Conservation (phyloP, 2,888 invertebrate species). For the Cordilura impudica region DNA sequence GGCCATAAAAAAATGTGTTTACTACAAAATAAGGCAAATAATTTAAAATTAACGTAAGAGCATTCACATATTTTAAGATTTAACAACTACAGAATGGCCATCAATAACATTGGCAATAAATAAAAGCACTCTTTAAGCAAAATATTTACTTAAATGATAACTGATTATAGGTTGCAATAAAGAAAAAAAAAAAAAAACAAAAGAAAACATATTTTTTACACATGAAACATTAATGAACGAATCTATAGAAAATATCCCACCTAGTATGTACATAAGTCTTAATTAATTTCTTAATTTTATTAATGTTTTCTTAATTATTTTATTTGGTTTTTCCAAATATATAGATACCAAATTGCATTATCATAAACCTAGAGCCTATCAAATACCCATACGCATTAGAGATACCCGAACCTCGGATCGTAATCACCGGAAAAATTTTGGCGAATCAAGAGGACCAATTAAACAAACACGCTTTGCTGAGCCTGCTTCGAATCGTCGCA, state of each 20-base stretch:
- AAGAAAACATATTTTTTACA: slow-evolving; percentile 32
- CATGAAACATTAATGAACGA: slow-evolving; percentile 12
- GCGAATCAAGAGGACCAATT: slow-evolving; percentile 51
- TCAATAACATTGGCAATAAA: neutral
- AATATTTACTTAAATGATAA: slow-evolving; percentile 37
- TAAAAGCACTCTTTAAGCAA: slow-evolving; percentile 19
- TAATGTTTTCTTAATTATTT: slow-evolving; percentile 4
- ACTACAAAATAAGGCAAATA: neutral
- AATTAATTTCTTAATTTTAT: neutral
- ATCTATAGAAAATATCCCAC: neutral
- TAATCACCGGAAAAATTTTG: neutral
- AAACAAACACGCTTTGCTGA: slow-evolving; percentile 76
- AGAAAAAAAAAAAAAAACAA: slow-evolving; percentile 4
- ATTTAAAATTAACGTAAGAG: neutral
- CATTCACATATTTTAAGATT: neutral
- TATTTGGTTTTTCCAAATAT: slow-evolving; percentile 54
- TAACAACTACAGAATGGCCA: neutral
- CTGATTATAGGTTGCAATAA: slow-evolving; percentile 4
- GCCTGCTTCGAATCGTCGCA: slow-evolving; percentile 73
- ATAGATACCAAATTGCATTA: slow-evolving; percentile 41
- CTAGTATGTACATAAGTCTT: neutral
- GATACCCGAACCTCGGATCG: slow-evolving; percentile 33
- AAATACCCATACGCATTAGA: slow-evolving; percentile 1
- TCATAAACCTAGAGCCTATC: slow-evolving; percentile 30
- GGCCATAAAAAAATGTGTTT: slow-evolving; percentile 8